Evolutionary conservation across 2,113 vertebrate species (phyloP).

Genomic region (Strix aluco): DNA sequence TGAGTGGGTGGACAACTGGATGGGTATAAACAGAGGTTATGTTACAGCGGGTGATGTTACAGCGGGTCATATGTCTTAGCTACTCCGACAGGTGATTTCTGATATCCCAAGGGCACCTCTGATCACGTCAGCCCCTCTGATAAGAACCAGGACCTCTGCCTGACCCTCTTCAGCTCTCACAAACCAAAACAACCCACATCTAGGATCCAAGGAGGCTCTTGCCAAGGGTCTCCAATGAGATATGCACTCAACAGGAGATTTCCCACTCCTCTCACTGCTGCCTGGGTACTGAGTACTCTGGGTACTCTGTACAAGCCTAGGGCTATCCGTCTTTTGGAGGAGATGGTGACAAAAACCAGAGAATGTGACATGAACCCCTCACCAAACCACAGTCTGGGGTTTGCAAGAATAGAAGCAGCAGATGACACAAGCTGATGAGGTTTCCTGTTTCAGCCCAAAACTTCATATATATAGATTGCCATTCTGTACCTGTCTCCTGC

Average conservation of each 20-base stretch:
- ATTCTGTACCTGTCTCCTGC: background rate
- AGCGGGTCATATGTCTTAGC: too few species aligned
- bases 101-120: background rate
- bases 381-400: background rate
- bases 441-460: background rate
- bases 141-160: background rate
- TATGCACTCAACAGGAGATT: background rate
- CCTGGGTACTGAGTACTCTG: too few species aligned
- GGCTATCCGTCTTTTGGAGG: background rate
- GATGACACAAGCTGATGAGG: background rate
- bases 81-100: background rate
- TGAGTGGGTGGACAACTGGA: background rate
- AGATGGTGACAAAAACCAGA: background rate
- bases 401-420: background rate
- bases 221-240: background rate
- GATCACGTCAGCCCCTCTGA: background rate
- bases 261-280: background rate
- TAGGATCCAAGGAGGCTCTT: background rate
- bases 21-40: background rate
- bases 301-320: background rate
- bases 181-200: background rate
- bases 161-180: background rate
- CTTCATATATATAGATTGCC: fast-evolving
- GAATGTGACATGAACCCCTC: background rate
- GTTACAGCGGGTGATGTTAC: too few species aligned